Conservation (phyloP, 2,113 vertebrate species). For the Cryptomyrus ogoouensis region DNA sequence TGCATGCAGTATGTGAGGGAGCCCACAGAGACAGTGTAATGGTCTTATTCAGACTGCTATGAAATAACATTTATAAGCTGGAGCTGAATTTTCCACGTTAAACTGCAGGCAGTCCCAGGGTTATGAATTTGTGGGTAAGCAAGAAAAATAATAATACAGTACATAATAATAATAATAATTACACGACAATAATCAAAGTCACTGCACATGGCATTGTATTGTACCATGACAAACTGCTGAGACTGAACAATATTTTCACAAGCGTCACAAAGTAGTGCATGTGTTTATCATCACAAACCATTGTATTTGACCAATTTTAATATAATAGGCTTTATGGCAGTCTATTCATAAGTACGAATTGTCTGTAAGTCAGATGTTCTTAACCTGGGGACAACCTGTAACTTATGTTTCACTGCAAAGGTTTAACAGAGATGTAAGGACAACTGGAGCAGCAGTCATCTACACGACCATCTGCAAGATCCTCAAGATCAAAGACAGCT, state of each 20-base stretch:
- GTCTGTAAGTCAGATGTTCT: neutral
- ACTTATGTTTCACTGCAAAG: neutral
- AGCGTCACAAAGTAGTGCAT: neutral
- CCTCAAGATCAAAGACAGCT: neutral
- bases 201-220: neutral
- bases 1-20: neutral
- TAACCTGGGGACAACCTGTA: neutral
- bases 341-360: neutral
- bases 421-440: neutral
- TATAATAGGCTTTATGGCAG: neutral
- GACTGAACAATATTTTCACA: neutral
- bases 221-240: neutral
- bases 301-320: neutral
- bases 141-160: neutral
- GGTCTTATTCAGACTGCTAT: neutral
- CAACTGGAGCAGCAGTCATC: neutral
- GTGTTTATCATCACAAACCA: neutral
- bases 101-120: neutral
- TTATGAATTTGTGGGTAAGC: neutral
- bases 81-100: neutral
- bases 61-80: neutral
- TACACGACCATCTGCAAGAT: neutral
- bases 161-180: neutral
- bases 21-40: neutral
- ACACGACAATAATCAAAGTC: neutral